Percentiles rank a stretch among this genome's conserved stretches.
phyloP scores from a whole-genome alignment of 2,797 vertebrate species.

The Glyptemys insculpta region DNA sequence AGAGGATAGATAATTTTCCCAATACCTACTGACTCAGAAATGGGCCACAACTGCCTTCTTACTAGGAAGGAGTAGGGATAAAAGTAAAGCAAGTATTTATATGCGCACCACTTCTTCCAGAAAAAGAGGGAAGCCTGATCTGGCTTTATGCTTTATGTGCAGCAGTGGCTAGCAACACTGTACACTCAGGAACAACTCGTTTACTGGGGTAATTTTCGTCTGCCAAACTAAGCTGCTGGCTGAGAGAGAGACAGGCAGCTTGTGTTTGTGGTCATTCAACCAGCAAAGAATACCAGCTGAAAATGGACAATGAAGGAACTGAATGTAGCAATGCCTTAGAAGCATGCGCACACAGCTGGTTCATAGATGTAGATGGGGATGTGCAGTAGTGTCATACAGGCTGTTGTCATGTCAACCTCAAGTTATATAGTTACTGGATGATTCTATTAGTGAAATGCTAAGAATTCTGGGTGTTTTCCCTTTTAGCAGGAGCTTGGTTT shows the following conservation, averaged over 20 bases:
- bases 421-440: constrained; percentile 9
- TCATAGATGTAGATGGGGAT: constrained; percentile 7
- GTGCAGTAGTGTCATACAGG: not conserved
- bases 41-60: rapidly evolving
- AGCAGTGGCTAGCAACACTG: not conserved
- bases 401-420: not conserved
- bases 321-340: not conserved
- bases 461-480: not conserved
- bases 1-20: not conserved
- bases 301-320: constrained; percentile 41
- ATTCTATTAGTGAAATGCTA: constrained; percentile 26
- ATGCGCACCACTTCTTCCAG: constrained; percentile 37
- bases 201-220: constrained; percentile 41
- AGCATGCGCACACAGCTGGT: not conserved
- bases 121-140: constrained; percentile 63
- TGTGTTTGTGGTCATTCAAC: constrained; percentile 62
- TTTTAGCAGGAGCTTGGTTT: not conserved
- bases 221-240: constrained; percentile 11
- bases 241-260: constrained; percentile 14
- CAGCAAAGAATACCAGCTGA: constrained; percentile 63
- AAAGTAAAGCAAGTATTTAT: constrained; percentile 12
- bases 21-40: not conserved
- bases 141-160: constrained; percentile 7
- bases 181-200: constrained; percentile 6
- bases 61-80: constrained; percentile 7